These are phyloP conservation scores for Trinorchestia longiramus DNA, from an alignment of 1,140 invertebrate species.

Conservation along the genomic window DNA sequence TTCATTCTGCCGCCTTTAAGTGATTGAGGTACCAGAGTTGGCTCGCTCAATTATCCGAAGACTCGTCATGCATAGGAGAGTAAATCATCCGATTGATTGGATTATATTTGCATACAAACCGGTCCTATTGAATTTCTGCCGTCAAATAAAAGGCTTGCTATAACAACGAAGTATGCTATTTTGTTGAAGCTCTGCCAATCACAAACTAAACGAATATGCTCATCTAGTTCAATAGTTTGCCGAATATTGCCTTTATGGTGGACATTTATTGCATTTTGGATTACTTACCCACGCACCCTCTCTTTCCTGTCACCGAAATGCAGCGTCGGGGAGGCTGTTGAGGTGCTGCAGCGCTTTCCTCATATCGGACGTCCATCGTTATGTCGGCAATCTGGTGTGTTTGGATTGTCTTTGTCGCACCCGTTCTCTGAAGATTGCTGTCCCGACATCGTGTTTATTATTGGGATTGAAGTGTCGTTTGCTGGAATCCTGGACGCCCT, in stretches of 20 bases:
- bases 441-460: slow-evolving; percentile 31
- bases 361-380: slow-evolving; percentile 5
- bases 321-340: neutral
- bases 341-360: neutral
- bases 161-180: neutral
- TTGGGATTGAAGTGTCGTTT: slow-evolving; percentile 29
- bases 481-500: neutral
- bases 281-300: neutral
- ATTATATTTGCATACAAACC: neutral
- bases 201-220: neutral
- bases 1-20: neutral
- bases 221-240: neutral
- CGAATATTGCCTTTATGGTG: neutral
- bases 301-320: neutral
- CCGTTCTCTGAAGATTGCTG: slow-evolving; percentile 19
- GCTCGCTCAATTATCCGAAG: neutral
- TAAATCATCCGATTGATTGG: neutral
- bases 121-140: neutral
- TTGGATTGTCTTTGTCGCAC: slow-evolving; percentile 26
- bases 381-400: neutral
- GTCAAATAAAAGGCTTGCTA: no score
- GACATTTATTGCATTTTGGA: neutral
- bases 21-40: neutral
- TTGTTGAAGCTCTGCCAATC: neutral
- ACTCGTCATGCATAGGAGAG: neutral